Evolutionary conservation across 2,888 invertebrate genomes (phyloP).

Genomic region (Andrena praecox): DNA sequence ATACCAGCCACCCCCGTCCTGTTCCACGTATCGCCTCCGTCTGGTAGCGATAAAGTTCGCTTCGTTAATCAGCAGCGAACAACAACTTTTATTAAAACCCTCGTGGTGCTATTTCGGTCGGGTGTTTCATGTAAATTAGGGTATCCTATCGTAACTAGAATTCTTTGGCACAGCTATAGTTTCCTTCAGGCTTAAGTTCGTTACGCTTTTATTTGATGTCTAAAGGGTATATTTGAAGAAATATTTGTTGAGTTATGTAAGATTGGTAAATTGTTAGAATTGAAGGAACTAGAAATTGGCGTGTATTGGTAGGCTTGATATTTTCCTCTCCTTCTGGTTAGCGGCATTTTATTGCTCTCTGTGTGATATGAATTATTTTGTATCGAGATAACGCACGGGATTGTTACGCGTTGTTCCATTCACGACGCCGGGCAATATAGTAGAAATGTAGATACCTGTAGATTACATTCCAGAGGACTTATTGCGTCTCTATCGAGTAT

Average conservation of each 20-base stretch:
- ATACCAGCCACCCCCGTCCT: constrained; percentile 23
- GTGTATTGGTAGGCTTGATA: background rate
- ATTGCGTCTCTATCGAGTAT: constrained; percentile 41
- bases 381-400: constrained; percentile 6
- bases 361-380: constrained; percentile 9
- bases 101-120: background rate
- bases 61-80: background rate
- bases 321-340: background rate
- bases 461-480: constrained; percentile 51
- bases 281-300: too few species aligned
- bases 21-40: background rate
- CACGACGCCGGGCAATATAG: constrained; percentile 38
- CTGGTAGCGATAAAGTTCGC: background rate
- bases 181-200: background rate
- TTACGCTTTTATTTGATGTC: background rate
- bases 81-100: background rate
- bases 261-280: too few species aligned
- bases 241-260: too few species aligned
- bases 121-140: background rate
- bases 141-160: background rate
- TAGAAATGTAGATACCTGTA: constrained; percentile 43
- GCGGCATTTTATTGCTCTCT: too few species aligned
- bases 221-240: background rate
- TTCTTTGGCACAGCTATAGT: background rate
- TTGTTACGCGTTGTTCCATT: constrained; percentile 31